Evolutionary conservation across 2,797 vertebrate genomes (phyloP).

Genomic region (Alcedo atthis): DNA sequence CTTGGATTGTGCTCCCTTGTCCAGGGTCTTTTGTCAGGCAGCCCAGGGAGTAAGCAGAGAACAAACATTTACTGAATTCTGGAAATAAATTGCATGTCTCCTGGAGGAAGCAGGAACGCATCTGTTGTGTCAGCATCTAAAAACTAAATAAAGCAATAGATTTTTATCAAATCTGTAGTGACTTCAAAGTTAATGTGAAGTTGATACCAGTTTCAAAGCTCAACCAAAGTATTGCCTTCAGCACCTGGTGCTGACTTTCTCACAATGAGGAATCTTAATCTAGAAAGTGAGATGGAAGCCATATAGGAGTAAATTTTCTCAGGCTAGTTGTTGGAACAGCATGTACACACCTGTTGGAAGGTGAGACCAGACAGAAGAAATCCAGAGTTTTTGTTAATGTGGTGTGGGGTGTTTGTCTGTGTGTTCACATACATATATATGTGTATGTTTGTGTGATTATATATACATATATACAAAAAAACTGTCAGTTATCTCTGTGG

Average conservation of each 20-base stretch:
- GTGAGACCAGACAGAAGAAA: not conserved
- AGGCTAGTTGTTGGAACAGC: not conserved
- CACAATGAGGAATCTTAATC: not conserved
- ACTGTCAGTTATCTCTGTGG: not conserved
- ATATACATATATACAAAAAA: not conserved
- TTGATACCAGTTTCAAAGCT: not conserved
- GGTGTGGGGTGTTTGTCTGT: not conserved
- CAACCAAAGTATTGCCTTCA: not conserved
- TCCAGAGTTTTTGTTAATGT: not conserved
- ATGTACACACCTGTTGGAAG: not conserved
- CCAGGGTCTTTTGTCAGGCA: not conserved
- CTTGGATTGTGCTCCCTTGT: not conserved
- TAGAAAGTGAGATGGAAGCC: not conserved
- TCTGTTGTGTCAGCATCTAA: not conserved
- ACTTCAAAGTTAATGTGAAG: not conserved
- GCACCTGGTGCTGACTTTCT: not conserved
- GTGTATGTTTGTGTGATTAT: not conserved
- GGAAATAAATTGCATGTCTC: not conserved
- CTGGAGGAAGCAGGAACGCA: not conserved
- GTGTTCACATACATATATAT: not conserved
- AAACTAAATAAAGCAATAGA: not conserved
- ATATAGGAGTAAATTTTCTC: not conserved
- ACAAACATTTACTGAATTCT: conserved; percentile 25
- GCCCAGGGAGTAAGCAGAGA: not conserved
- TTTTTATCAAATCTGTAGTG: not conserved